Base-by-base conservation (phyloP, 2,888 invertebrate species). In the Caenorhabditis japonica region DNA sequence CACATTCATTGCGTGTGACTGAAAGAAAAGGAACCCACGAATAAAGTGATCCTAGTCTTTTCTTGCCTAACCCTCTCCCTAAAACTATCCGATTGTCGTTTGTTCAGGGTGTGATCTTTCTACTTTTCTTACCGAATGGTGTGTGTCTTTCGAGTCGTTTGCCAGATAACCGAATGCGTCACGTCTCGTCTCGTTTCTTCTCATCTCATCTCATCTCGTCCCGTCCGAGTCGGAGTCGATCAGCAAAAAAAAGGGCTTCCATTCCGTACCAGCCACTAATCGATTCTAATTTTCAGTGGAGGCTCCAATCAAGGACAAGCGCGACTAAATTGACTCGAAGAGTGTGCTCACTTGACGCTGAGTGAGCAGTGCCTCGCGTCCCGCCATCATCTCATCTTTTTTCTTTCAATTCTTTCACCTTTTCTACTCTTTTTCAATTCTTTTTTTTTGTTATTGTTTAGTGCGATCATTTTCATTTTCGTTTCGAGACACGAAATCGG, bases 401-500 rank as follows among this genome's bases (percentile, higher is more conserved):
- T 55, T 58, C 56, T 66, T 66, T 58, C 56, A 66, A 30, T 23
- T 49, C 23, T 56, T 64, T 43, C 39, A 30, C 38, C 21, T 34
- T 53, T 55, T 55, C 30, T 46, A n/a, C n/a, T n/a, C n/a, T n/a
- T n/a, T n/a, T 21, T 36, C 17, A 30, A 38, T 19, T 23, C 27
- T 44, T 12, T 41, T 38, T 41, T 10, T 39, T 39, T 27, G 13
- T 33, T 30, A 25, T 38, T 23, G 27, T 66, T 56, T 66, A 66
- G 66, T 66, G 49, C 66, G 66, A 66, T 66, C 66, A 36, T 66
- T 66, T 66, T 30, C 66, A 51, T 56, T 66, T 66, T 30, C 66
- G 56, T 56, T 66, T 66, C 66, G 66, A 56, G 44, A 66, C 56
- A 25, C 66, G 66, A 66, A 66, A 47, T 66, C 66, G 66, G 56